phyloP scores from a whole-genome alignment of 2,797 vertebrate species.

The Acridotheres tristis region DNA sequence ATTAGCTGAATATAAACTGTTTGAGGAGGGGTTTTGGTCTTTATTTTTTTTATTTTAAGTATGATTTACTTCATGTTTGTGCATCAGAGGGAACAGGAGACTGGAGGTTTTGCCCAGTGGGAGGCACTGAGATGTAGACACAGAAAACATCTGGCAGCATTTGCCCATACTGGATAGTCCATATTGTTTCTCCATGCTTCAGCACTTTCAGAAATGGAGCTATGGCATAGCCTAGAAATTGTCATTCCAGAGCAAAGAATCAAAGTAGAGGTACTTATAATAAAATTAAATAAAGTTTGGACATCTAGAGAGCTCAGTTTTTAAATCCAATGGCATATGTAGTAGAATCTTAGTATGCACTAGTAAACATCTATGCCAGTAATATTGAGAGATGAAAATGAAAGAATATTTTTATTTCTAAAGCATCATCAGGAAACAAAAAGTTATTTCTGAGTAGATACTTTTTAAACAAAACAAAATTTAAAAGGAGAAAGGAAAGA shows the following conservation, averaged over 20 bases:
- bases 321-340: background rate
- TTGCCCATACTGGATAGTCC: background rate
- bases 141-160: background rate
- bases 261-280: background rate
- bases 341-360: background rate
- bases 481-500: background rate
- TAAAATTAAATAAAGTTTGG: background rate
- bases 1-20: background rate
- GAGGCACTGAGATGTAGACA: background rate
- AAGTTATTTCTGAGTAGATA: background rate
- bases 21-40: rapidly evolving
- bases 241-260: background rate
- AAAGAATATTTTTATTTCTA: background rate
- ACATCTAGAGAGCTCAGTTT: background rate
- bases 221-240: background rate
- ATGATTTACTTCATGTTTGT: background rate
- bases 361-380: background rate
- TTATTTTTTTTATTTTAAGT: background rate
- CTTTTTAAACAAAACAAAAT: background rate
- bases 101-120: background rate
- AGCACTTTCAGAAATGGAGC: background rate
- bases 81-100: background rate
- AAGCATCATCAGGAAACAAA: background rate
- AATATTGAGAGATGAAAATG: background rate
- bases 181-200: background rate